Evolutionary conservation across 2,797 vertebrate genomes (phyloP), one percentile per base, ranked within the genome.

Genomic region (Rhinogobio ventralis): DNA sequence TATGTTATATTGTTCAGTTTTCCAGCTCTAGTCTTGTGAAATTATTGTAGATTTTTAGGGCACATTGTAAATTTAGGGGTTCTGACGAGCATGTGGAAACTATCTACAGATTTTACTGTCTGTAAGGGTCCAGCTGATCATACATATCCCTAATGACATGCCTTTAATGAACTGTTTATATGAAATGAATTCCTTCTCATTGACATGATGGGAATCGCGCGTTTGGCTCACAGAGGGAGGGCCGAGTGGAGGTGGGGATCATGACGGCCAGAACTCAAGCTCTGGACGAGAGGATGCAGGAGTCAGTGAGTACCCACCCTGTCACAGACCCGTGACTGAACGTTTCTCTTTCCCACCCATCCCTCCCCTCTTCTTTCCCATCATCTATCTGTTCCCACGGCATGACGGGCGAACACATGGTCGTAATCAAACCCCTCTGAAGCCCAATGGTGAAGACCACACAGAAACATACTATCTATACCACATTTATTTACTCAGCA

Each of bases 171-270:
- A 64, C 82, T 79, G 42, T 86, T 49, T 85, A 86, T 86, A 64
- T 82, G 74, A 73, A 66, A 84, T 83, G 39, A 79, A 78, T 67
- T 57, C 81, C 79, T 88, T 88, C 80, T 85, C 81, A 83, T 55
- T 45, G 82, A 85, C 76, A 74, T 85, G 71, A 87, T 81, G 83
- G 82, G 80, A 90, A 73, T 77, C 36, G 66, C 28, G 23, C 85
- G 81, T 89, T 77, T 75, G 57, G 88, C 78, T 87, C 87, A 77
- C 87, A 99, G 98, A 95, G 98, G 81, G 97, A 98, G 93, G 98
- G 97, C 62, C 94, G 67, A 87, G 95, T 98, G 86, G 97, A 98
- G 94, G 95, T 95, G 14, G 97, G 97, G 15, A 90, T 98, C 85
- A 95, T 94, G 92, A 98, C 96, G 76, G 92, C 96, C 55, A 91